Evolutionary conservation across 2,113 vertebrate genomes (phyloP), one percentile per base, ranked within the genome.

Genomic region (Prietella phreatophila): DNA sequence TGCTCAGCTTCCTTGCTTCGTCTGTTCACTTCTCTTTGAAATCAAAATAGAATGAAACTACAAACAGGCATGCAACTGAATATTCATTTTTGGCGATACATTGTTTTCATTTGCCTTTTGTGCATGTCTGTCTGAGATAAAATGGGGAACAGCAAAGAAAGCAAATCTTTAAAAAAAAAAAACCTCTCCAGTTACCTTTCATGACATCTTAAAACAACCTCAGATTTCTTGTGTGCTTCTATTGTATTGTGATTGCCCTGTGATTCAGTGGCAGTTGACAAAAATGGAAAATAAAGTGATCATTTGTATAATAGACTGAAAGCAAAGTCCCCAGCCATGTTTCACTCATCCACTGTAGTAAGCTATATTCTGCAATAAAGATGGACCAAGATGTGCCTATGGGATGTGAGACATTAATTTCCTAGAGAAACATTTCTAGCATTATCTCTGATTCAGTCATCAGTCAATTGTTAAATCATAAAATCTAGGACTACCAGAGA

Each of bases 201-300:
- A 73, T 17, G 25, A 17, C 25, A 83, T 39, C 19, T 55, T 84
- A 47, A 53, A 67, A 33, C 42, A 53, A 2, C 69, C 22, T 84
- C 17, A 69, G 25, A 69, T 84, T 30, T 85, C 50, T 85, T 71
- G 58, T 63, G 14, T 50, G 82, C 27, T 67, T 11, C 83, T 81
- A 2, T 47, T 61, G 73, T 71, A 25, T 69, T 71, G 8, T 1
- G 22, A 58, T 87, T 69, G 53, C 22, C 63, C 3, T 87, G 69
- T 83, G 58, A 75, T 87, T 75, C 42, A 75, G 39, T 63, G 17
- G 50, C 20, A 47, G 53, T 25, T 75, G 42, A 50, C 15, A 17
- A 69, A 69, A 88, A 85, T n/a, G 33, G 17, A 67, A 82, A 61
- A 47, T 53, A 81, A 73, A 81, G 2, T 3, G 79, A 69, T 87